Conservation (phyloP, 1,140 invertebrate species). For the Bombus balteatus region DNA sequence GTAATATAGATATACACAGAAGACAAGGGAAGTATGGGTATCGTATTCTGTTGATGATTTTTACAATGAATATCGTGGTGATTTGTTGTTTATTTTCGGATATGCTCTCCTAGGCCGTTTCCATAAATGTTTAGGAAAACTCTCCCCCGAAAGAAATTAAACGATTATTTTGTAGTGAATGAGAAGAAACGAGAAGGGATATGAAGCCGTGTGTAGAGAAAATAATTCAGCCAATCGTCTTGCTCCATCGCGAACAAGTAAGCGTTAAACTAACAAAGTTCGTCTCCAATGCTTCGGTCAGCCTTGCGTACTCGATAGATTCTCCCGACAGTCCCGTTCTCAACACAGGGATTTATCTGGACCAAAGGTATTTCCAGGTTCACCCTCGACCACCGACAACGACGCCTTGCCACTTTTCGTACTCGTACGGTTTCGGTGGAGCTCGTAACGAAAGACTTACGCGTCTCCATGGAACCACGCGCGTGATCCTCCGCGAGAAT, state of each 20-base stretch:
- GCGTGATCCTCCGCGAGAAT: neutral
- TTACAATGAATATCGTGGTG: conserved; percentile 70
- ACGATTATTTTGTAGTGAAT: neutral
- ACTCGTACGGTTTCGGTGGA: neutral
- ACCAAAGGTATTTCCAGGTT: neutral
- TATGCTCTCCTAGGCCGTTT: conserved; percentile 3
- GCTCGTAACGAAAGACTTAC: neutral
- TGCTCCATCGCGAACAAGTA: conserved; percentile 39
- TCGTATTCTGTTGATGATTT: conserved; percentile 65
- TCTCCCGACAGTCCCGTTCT: neutral
- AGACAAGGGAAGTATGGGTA: neutral
- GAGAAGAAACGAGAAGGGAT: neutral
- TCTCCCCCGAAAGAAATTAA: neutral
- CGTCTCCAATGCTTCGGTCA: conserved; percentile 51
- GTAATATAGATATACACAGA: conserved; percentile 13
- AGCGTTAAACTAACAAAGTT: conserved; percentile 33
- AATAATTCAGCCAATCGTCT: conserved; percentile 45
- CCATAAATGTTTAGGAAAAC: neutral
- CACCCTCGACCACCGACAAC: neutral
- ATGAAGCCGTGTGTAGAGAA: conserved; percentile 40
- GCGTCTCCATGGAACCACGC: neutral
- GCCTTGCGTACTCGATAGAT: conserved; percentile 49
- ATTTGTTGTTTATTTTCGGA: conserved; percentile 35
- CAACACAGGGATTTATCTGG: neutral
- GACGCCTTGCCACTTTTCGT: neutral